Base-by-base conservation (phyloP, 2,888 invertebrate genomes). In the Sinelater perroti region DNA sequence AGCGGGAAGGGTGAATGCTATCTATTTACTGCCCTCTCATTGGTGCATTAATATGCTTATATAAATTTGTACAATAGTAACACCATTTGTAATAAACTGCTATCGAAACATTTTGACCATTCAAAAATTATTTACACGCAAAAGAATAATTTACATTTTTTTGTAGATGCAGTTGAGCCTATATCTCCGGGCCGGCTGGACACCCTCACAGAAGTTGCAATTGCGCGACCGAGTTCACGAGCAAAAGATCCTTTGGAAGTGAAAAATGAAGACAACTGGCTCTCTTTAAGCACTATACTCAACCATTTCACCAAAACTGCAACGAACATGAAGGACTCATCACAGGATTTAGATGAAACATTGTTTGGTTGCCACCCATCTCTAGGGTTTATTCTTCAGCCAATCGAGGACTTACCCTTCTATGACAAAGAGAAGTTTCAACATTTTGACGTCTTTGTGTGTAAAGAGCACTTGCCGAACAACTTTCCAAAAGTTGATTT, bases 171-270 rank as follows among this genome's bases (percentile, higher is more conserved):
- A 3, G 65, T 84, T 1, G 77, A 81, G 57, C 85, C 86, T 0
- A 74, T 79, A 8, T 73, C 73, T 5, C 85, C 81, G 51, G 87
- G 87, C n/a, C 76, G 78, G 26, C 75, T 87, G 13, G 81, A 83
- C 64, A 81, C 84, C 68, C 77, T 83, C 49, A 85, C 87, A 1
- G 84, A 86, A 74, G 73, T 87, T 3, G 47, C 50, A 11, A 57
- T 70, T 21, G 60, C 65, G 36, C 66, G 63, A 38, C 69, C 69
- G 36, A 59, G 54, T 13, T 16, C 16, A 11, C 20, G 28, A 24
- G 14, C n/a, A 5, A 18, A 13, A 16, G 17, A 35, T 16, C 14
- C 18, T 21, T 2, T 5, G 7, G 11, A 28, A 3, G 2, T 14
- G 17, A 49, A 38, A 54, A 62, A 26, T 5, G 3, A 18, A n/a